phyloP scores from a whole-genome alignment of 2,797 vertebrate genomes.

The Mionectes olivaceus region DNA sequence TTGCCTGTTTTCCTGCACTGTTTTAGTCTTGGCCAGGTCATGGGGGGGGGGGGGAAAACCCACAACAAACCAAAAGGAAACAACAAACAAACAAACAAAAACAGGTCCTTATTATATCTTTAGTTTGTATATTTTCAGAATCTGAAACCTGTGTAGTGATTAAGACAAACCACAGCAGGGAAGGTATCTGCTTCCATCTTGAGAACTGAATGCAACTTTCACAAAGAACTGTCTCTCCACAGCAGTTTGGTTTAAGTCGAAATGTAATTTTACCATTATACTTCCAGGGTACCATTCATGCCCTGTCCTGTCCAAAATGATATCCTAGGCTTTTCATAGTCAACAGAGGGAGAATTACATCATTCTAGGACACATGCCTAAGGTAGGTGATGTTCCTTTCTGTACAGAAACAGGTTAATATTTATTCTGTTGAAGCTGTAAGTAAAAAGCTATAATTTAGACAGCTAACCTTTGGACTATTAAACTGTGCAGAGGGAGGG shows the following conservation, averaged over 20 bases:
- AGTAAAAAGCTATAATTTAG: neutral
- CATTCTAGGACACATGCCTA: neutral
- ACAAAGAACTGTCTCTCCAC: neutral
- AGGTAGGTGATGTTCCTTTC: neutral
- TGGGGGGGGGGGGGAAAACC: neutral
- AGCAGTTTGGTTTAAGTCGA: neutral
- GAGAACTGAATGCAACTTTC: neutral
- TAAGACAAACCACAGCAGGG: neutral
- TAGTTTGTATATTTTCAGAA: neutral
- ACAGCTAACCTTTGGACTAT: neutral
- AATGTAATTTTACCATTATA: neutral
- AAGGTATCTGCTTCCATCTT: neutral
- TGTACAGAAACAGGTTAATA: neutral
- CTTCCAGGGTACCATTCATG: neutral
- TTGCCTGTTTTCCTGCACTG: neutral
- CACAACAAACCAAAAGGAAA: too few relatives aligned
- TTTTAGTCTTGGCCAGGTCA: neutral
- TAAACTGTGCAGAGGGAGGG: neutral
- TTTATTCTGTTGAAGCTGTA: neutral
- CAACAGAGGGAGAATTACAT: neutral
- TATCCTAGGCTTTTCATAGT: neutral
- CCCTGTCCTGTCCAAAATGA: neutral
- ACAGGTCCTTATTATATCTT: neutral
- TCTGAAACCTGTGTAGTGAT: neutral
- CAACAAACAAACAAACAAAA: neutral